Percentiles rank a stretch among this genome's conserved stretches.
phyloP scores from a whole-genome alignment of 2,888 invertebrate species.

The Cantharis nigra region DNA sequence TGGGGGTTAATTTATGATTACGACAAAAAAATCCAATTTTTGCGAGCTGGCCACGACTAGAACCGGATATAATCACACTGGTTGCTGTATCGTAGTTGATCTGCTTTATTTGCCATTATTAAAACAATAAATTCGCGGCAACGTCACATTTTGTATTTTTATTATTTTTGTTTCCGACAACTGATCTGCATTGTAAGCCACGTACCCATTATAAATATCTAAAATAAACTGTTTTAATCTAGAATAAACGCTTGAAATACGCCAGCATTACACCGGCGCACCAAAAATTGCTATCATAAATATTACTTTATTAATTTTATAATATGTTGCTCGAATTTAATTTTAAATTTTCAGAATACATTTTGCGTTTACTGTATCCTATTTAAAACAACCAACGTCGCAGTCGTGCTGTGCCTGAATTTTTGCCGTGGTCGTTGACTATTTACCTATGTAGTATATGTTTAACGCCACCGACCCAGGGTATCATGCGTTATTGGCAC shows the following conservation, averaged over 20 bases:
- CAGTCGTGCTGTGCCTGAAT: slow-evolving; percentile 17
- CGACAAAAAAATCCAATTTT: slow-evolving; percentile 56
- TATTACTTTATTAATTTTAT: slow-evolving; percentile 58
- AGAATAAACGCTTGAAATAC: slow-evolving; percentile 56
- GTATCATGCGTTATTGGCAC: slow-evolving; percentile 40
- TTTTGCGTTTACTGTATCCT: slow-evolving; percentile 23
- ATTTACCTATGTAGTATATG: slow-evolving; percentile 25
- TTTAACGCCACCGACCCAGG: slow-evolving; percentile 20
- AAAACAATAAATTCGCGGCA: slow-evolving; percentile 57
- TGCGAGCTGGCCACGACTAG: slow-evolving; percentile 34
- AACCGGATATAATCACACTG: slow-evolving; percentile 26
- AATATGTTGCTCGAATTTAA: slow-evolving; percentile 52
- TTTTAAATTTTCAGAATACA: slow-evolving; percentile 45
- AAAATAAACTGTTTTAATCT: slow-evolving; percentile 60
- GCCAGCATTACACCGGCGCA: slow-evolving; percentile 50
- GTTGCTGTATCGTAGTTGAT: slow-evolving; percentile 46
- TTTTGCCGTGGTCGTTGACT: slow-evolving; percentile 6
- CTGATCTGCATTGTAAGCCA: slow-evolving; percentile 57
- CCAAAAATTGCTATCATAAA: slow-evolving; percentile 58
- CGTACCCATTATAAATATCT: slow-evolving; percentile 57
- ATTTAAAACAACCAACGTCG: slow-evolving; percentile 6
- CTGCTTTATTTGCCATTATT: slow-evolving; percentile 59
- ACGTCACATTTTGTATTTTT: slow-evolving; percentile 57
- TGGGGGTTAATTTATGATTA: slow-evolving; percentile 48
- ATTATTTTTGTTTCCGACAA: slow-evolving; percentile 55